Evolutionary conservation across 2,797 vertebrate species (phyloP).

Genomic region (Hippoglossus hippoglossus): DNA sequence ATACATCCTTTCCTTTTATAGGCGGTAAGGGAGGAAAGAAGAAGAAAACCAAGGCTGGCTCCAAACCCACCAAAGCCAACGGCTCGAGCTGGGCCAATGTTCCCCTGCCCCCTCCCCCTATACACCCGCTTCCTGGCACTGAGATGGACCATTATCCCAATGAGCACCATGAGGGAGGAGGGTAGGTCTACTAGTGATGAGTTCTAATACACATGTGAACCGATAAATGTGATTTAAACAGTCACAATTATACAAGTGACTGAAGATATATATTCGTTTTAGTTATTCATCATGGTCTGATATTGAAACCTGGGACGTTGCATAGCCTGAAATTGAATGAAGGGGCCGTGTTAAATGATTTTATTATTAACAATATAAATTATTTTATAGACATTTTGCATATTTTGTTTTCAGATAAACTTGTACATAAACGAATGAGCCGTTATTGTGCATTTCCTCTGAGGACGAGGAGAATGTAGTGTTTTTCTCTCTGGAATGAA

Average conservation of each 20-base stretch:
- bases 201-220: not conserved
- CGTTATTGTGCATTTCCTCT: not conserved
- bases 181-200: constrained; percentile 70
- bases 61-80: constrained; percentile 93
- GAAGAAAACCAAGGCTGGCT: constrained; percentile 95
- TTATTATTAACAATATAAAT: too few relatives aligned
- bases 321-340: not conserved
- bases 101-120: constrained; percentile 94
- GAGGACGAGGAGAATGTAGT: not conserved
- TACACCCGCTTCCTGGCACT: constrained; percentile 96
- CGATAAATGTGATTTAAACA: not conserved
- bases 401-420: not conserved
- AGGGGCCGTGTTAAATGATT: too few relatives aligned
- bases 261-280: not conserved
- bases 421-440: not conserved
- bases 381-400: not conserved
- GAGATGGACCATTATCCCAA: constrained; percentile 94
- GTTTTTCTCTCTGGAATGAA: constrained; percentile 27
- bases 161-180: constrained; percentile 93
- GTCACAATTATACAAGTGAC: not conserved
- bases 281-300: not conserved
- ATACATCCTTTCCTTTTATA: constrained; percentile 66
- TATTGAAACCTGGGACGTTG: not conserved
- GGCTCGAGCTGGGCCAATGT: constrained; percentile 96
- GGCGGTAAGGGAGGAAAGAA: constrained; percentile 99